Evolutionary conservation across 2,113 vertebrate species (phyloP), one percentile per base, ranked within the genome.

Genomic region (Terrapene triunguis): DNA sequence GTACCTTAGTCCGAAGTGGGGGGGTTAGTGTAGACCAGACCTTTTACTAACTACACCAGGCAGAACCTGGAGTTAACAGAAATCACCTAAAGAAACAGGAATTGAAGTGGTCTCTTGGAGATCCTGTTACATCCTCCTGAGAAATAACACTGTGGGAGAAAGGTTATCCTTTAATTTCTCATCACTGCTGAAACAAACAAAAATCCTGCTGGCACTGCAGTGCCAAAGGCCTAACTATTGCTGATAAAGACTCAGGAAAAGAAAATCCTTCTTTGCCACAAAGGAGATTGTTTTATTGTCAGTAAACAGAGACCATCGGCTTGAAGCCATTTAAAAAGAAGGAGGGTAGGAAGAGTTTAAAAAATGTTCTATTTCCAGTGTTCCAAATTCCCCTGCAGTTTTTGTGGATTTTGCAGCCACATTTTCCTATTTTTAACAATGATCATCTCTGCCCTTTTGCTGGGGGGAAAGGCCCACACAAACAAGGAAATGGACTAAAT

Each of bases 391-490:
- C 89, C 69, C 47, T 10, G 22, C 84, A 81, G 25, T 42, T 83
- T 84, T 53, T 90, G 91, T 76, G 54, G 50, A 86, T 95, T 55
- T 82, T 53, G 32, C 92, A 87, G 86, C 57, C 57, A 57, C 89
- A 81, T 91, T 92, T 78, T 90, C 89, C 84, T 83, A 42, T 47
- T 38, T 38, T 80, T 84, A 69, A 80, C 82, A 69, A 78, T 88
- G 74, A 2, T 35, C 9, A 82, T 48, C 51, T 82, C 81, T 25
- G 50, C 53, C 17, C 59, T 85, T 85, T 82, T 59, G 69, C 54
- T 87, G 32, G 16, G 54, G 19, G 51, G 90, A 69, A 51, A 84
- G 22, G 88, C 82, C 89, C 82, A 47, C 54, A n/a, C 32, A 84
- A 93, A 90, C 69, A 88, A 87, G 29, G 1, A 62, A 85, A 29